phyloP scores from a whole-genome alignment of 2,888 invertebrate species.

The Phortica okadai region DNA sequence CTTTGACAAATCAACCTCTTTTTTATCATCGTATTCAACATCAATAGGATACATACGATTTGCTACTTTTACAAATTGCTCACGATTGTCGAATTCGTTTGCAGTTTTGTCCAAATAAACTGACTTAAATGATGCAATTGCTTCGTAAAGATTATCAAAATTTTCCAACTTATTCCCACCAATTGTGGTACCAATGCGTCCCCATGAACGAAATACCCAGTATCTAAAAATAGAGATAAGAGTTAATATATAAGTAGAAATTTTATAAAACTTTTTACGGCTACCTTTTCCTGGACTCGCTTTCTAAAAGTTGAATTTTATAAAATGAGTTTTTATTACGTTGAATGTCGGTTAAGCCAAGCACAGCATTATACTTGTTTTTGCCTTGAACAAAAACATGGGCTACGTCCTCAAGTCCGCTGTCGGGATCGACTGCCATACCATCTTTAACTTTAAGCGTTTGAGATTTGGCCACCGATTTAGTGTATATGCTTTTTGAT shows the following conservation, averaged over 20 bases:
- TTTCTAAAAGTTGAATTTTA: slow-evolving; percentile 92
- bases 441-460: slow-evolving; percentile 88
- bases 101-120: slow-evolving; percentile 88
- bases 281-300: slow-evolving; percentile 81
- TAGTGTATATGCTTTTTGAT: slow-evolving; percentile 80
- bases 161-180: slow-evolving; percentile 84
- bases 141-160: slow-evolving; percentile 78
- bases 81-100: slow-evolving; percentile 84
- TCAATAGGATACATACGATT: slow-evolving; percentile 85
- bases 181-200: slow-evolving; percentile 95
- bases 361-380: slow-evolving; percentile 84
- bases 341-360: slow-evolving; percentile 91
- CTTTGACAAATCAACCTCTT: slow-evolving; percentile 69
- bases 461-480: slow-evolving; percentile 79
- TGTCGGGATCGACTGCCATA: slow-evolving; percentile 94
- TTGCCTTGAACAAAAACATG: slow-evolving; percentile 84
- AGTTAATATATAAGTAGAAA: not conserved
- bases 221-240: slow-evolving; percentile 76
- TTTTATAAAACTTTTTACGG: slow-evolving; percentile 49
- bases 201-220: slow-evolving; percentile 95
- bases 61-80: slow-evolving; percentile 84
- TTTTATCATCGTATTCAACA: slow-evolving; percentile 87
- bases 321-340: slow-evolving; percentile 94
- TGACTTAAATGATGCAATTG: slow-evolving; percentile 80
- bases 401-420: slow-evolving; percentile 85